phyloP scores from a whole-genome alignment of 2,888 invertebrate species.

The Gastrophysa polygoni region DNA sequence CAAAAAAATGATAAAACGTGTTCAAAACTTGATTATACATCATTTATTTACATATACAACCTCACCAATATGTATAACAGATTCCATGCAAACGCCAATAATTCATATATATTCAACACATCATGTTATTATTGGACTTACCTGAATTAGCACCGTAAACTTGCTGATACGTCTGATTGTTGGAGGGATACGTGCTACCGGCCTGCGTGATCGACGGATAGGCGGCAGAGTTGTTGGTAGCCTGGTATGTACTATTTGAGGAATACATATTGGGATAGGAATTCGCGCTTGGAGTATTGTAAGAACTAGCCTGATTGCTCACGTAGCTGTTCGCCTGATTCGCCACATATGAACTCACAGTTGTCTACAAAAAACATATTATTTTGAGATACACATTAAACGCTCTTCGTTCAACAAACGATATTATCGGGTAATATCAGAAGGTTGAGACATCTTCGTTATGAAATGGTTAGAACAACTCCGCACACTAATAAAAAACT shows the following conservation, averaged over 20 bases:
- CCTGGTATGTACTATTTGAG: slow-evolving; percentile 49
- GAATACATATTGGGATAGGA: slow-evolving; percentile 56
- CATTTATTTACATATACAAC: too few relatives aligned
- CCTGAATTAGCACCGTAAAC: slow-evolving; percentile 57
- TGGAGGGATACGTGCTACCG: slow-evolving; percentile 49
- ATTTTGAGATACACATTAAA: too few relatives aligned
- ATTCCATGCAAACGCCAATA: too few relatives aligned
- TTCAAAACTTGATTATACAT: too few relatives aligned
- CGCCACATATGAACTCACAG: slow-evolving; percentile 55
- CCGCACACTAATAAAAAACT: slow-evolving; percentile 32
- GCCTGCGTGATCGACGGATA: slow-evolving; percentile 55
- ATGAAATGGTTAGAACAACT: slow-evolving; percentile 11
- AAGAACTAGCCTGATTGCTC: slow-evolving; percentile 51
- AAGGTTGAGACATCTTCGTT: too few relatives aligned
- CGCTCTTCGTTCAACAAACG: too few relatives aligned
- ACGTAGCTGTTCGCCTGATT: slow-evolving; percentile 53
- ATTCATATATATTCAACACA: too few relatives aligned
- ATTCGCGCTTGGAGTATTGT: slow-evolving; percentile 49
- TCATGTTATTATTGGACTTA: too few relatives aligned
- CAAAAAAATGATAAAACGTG: too few relatives aligned
- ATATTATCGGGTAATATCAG: too few relatives aligned
- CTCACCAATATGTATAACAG: too few relatives aligned
- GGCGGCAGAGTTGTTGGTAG: slow-evolving; percentile 44
- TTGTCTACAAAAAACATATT: too few relatives aligned
- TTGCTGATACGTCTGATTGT: slow-evolving; percentile 53